Evolutionary conservation across 1,140 invertebrate genomes (phyloP).

Genomic region (Paramacrobiotus metropolitanus): DNA sequence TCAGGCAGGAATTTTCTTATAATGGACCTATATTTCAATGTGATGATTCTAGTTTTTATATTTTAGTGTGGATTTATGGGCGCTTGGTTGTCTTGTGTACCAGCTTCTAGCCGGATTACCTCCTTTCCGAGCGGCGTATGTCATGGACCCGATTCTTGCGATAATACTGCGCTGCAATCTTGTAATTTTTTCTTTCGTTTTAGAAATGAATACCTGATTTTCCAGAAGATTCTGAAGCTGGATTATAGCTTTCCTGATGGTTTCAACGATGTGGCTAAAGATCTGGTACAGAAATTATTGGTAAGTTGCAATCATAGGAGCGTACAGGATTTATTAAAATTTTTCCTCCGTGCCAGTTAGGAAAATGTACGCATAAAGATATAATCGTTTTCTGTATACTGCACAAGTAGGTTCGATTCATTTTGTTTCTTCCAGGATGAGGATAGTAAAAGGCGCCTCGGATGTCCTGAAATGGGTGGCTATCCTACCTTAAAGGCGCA

Average conservation of each 20-base stretch:
- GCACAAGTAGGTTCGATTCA: not conserved
- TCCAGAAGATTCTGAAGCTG: constrained; percentile 76
- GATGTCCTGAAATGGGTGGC: constrained; percentile 35
- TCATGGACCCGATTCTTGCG: constrained; percentile 7
- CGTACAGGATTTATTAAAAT: constrained; percentile 5
- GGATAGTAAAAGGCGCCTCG: constrained; percentile 50
- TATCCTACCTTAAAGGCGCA: constrained; percentile 62
- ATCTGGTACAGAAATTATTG: constrained; percentile 64
- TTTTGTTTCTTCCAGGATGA: constrained; percentile 27
- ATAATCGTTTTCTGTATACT: no score
- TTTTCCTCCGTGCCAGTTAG: no score
- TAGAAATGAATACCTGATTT: constrained; percentile 82
- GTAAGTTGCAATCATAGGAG: constrained; percentile 23
- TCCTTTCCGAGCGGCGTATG: constrained; percentile 56
- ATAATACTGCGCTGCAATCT: not conserved
- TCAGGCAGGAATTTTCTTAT: no score
- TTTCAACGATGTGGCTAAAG: constrained; percentile 53
- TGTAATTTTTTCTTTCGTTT: constrained; percentile 12
- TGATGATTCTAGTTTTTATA: constrained; percentile 15
- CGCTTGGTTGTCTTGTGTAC: constrained; percentile 84
- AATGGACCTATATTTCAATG: constrained; percentile 23
- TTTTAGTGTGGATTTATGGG: constrained; percentile 82
- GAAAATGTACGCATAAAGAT: no score
- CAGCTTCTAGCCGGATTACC: constrained; percentile 82
- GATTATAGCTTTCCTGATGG: constrained; percentile 78